These are phyloP conservation scores for Holocentrus rufus DNA, from an alignment of 2,797 vertebrate genomes.

Conservation along the genomic window DNA sequence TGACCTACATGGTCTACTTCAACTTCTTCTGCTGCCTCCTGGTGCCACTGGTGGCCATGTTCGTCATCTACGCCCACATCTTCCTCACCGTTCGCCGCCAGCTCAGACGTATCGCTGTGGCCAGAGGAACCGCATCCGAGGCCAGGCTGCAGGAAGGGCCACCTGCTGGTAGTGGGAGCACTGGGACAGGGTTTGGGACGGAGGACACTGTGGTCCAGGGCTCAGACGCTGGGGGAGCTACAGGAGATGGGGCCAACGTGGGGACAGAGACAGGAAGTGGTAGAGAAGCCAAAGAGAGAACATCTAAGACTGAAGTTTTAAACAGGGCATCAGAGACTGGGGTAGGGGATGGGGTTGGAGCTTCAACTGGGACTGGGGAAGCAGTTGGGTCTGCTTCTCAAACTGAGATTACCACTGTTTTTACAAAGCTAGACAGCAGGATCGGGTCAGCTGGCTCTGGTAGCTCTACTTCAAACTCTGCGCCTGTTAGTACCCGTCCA, in stretches of 20 bases:
- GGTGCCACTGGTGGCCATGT: slow-evolving; percentile 85
- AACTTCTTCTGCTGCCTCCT: slow-evolving; percentile 89
- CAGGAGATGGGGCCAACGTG: not conserved
- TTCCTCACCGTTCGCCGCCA: slow-evolving; percentile 87
- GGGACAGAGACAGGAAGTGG: not conserved
- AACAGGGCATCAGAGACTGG: not conserved
- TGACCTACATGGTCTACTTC: slow-evolving; percentile 92
- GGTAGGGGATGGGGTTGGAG: not conserved
- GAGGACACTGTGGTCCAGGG: not conserved
- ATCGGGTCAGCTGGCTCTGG: not conserved
- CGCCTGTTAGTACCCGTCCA: not conserved
- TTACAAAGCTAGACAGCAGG: not conserved
- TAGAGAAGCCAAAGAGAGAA: not conserved
- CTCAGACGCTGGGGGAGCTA: not conserved
- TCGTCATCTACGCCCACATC: slow-evolving; percentile 88
- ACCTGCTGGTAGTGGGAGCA: not conserved
- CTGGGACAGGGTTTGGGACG: not conserved
- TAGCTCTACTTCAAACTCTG: not conserved
- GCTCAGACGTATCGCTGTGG: slow-evolving; percentile 79
- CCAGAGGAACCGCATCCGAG: slow-evolving; percentile 21
- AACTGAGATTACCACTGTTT: slow-evolving; percentile 1
- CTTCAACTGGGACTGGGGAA: not conserved
- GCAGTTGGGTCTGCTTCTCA: not conserved
- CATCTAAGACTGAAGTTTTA: not conserved
- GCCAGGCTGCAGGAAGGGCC: not conserved